A percentile compares a stretch with the other conserved stretches of the same genome.
Evolutionary conservation across 1,140 invertebrate species (phyloP).

Genomic region (Lepeophtheirus salmonis): DNA sequence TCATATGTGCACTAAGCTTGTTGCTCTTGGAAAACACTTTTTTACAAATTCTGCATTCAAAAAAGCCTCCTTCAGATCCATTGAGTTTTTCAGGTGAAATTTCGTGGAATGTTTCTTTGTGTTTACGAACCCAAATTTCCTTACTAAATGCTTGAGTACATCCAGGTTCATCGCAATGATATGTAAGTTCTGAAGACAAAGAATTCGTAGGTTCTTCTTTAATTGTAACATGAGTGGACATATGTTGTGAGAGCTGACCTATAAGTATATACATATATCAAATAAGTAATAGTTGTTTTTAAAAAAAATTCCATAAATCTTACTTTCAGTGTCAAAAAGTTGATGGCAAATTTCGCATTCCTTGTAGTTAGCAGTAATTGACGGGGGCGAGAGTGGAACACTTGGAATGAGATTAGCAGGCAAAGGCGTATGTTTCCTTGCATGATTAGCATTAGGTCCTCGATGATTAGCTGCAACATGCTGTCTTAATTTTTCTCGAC

Average conservation of each 20-base stretch:
- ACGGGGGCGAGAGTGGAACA: not conserved
- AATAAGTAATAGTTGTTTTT: not conserved
- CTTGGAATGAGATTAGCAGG: not conserved
- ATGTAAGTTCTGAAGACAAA: too few species aligned
- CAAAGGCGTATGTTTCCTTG: not conserved
- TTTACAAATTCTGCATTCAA: not conserved
- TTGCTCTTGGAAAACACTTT: constrained; percentile 2
- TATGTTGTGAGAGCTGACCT: not conserved
- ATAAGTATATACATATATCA: not conserved
- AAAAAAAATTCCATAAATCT: not conserved
- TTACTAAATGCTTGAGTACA: constrained; percentile 10
- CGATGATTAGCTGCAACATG: not conserved
- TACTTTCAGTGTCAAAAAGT: not conserved
- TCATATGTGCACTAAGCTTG: constrained; percentile 16
- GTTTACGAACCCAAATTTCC: constrained; percentile 1
- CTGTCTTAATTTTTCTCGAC: not conserved
- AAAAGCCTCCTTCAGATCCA: not conserved
- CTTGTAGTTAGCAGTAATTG: not conserved
- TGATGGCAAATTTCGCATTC: not conserved
- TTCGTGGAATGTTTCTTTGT: constrained; percentile 3
- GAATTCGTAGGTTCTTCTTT: not conserved
- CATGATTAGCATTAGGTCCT: not conserved
- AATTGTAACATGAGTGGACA: not conserved
- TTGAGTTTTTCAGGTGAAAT: not conserved
- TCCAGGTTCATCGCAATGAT: constrained; percentile 5